Evolutionary conservation across 2,888 invertebrate species (phyloP).

Genomic region (Fabriciana adippe): DNA sequence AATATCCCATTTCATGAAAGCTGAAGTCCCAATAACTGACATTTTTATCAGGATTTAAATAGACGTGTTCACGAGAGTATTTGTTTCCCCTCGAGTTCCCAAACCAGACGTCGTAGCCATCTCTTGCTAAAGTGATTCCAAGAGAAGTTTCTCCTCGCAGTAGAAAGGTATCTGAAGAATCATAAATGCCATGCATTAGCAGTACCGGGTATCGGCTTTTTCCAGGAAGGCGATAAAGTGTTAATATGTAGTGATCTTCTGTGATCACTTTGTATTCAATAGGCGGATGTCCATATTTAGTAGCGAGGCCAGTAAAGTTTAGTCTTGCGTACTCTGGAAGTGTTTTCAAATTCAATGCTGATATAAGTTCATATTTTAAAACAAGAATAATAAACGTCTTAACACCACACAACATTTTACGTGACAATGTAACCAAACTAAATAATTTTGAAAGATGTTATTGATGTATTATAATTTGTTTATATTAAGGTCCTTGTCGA

Average conservation of each 20-base stretch:
- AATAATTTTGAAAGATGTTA: no score
- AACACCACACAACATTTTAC: no score
- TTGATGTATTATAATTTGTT: no score
- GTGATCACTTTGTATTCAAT: slow-evolving; percentile 45
- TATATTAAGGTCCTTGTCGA: no score
- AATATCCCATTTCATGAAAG: slow-evolving; percentile 85
- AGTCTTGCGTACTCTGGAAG: not conserved
- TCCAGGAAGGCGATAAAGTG: slow-evolving; percentile 46
- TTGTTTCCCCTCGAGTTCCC: slow-evolving; percentile 80
- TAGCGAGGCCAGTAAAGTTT: slow-evolving; percentile 42
- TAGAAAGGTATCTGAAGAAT: slow-evolving; percentile 47
- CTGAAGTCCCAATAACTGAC: slow-evolving; percentile 76
- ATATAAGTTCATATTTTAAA: no score
- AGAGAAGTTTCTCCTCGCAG: slow-evolving; percentile 48
- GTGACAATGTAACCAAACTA: no score
- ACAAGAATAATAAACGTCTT: no score
- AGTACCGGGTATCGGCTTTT: slow-evolving; percentile 42
- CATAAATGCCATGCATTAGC: slow-evolving; percentile 47
- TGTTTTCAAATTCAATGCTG: no score
- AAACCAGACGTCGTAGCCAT: slow-evolving; percentile 57
- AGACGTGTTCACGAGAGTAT: slow-evolving; percentile 78
- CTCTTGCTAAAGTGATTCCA: slow-evolving; percentile 41
- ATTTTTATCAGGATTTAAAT: slow-evolving; percentile 55
- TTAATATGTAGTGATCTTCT: slow-evolving; percentile 51
- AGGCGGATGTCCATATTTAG: slow-evolving; percentile 41